Evolutionary conservation across 1,140 invertebrate species (phyloP).

Genomic region (Drosophila fuyamai): DNA sequence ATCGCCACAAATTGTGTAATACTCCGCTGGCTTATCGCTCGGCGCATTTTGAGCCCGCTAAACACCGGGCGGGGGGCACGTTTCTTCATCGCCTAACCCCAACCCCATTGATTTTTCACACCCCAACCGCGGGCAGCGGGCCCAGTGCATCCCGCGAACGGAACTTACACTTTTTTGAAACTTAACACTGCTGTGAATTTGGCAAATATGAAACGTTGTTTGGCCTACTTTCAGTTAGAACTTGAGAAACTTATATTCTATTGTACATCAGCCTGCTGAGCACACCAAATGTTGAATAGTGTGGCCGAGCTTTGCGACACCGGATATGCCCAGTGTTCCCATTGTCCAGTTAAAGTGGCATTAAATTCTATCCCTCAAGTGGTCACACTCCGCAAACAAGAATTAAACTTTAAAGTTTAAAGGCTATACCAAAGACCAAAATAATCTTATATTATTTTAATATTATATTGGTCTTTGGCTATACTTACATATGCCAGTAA

Average conservation of each 20-base stretch:
- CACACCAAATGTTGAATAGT: conserved; percentile 15
- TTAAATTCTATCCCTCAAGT: not conserved
- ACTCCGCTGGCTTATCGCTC: conserved; percentile 54
- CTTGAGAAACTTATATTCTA: conserved; percentile 34
- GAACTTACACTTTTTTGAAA: conserved; percentile 55
- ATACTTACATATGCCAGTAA: too few species aligned
- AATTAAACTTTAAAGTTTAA: too few species aligned
- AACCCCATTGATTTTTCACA: conserved; percentile 66
- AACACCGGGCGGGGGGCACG: conserved; percentile 47
- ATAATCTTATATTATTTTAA: too few species aligned
- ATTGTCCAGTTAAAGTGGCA: not conserved
- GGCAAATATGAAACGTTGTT: conserved; percentile 56
- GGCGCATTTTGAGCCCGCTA: conserved; percentile 37
- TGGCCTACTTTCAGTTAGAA: conserved; percentile 58
- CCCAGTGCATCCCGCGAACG: not conserved
- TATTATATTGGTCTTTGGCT: too few species aligned
- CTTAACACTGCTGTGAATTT: conserved; percentile 72
- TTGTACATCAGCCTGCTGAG: conserved; percentile 32
- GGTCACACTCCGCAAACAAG: not conserved
- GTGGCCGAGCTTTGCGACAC: conserved; percentile 1
- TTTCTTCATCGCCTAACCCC: conserved; percentile 34
- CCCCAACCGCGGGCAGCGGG: not conserved
- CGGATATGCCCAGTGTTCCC: not conserved
- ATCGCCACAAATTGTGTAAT: conserved; percentile 65
- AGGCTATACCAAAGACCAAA: too few species aligned